Conservation (phyloP, 1,140 invertebrate genomes). For the Brachionus plicatilis region DNA sequence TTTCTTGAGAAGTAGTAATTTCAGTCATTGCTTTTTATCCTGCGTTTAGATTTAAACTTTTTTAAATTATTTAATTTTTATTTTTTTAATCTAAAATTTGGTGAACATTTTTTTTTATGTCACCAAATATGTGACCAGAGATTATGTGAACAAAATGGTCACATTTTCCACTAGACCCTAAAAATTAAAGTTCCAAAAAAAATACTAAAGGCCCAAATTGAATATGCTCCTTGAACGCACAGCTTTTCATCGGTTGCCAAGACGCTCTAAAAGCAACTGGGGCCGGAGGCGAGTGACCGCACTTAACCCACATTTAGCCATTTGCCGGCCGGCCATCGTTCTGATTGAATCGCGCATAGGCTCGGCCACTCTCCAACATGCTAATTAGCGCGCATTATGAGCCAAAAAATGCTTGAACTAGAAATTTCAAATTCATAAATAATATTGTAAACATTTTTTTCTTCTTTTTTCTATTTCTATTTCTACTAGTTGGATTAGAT, state of each 20-base stretch:
- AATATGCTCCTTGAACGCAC: no score
- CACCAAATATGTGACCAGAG: no score
- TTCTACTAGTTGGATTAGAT: constrained; percentile 22
- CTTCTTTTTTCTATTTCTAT: background rate
- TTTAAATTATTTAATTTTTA: no score
- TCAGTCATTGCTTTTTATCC: no score
- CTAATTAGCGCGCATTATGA: background rate
- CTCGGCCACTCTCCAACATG: background rate
- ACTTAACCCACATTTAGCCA: background rate
- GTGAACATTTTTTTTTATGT: no score
- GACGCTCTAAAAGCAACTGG: background rate
- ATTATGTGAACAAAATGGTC: no score
- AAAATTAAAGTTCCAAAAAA: no score
- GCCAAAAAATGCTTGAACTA: background rate
- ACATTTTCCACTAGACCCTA: no score
- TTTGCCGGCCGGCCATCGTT: background rate
- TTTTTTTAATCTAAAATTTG: no score
- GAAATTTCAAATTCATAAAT: background rate
- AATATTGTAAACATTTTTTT: constrained; percentile 4
- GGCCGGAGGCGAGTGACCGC: background rate
- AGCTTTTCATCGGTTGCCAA: background rate
- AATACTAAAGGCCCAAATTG: no score
- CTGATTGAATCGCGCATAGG: background rate
- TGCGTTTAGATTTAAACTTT: no score
- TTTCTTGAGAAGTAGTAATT: no score